Percentiles rank a stretch among this genome's conserved stretches.
Conservation (phyloP, 2,113 vertebrate genomes). For the Hucho hucho region DNA sequence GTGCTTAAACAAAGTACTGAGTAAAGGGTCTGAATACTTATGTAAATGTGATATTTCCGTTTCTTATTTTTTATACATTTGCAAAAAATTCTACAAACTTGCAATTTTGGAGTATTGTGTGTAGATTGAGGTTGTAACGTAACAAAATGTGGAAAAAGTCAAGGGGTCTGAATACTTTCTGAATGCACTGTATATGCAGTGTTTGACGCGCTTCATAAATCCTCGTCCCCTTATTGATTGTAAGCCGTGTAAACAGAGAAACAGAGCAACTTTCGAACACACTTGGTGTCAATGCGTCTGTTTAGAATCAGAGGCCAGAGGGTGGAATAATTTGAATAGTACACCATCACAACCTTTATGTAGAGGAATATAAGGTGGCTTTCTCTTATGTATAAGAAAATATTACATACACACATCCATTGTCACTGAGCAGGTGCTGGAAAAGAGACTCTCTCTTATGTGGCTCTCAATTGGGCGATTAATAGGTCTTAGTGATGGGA, state of each 20-base stretch:
- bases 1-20: too few relatives aligned
- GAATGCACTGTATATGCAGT: not conserved
- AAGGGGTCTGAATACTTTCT: too few relatives aligned
- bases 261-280: not conserved
- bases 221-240: not conserved
- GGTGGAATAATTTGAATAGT: not conserved
- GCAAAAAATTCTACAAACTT: too few relatives aligned
- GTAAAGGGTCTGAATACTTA: too few relatives aligned
- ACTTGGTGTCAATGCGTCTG: not conserved
- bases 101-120: too few relatives aligned
- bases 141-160: too few relatives aligned
- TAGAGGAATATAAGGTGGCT: too few relatives aligned
- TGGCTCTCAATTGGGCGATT: not conserved
- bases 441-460: not conserved
- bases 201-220: not conserved
- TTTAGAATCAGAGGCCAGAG: not conserved
- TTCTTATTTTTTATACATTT: too few relatives aligned
- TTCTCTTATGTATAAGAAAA: not conserved
- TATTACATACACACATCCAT: not conserved
- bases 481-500: not conserved
- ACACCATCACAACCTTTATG: too few relatives aligned
- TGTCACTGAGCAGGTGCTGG: slow-evolving; percentile 5
- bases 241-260: not conserved
- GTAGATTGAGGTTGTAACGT: too few relatives aligned
- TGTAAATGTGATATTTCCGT: too few relatives aligned